phyloP scores from a whole-genome alignment of 2,797 vertebrate species.

The Enteromius argenteus region DNA sequence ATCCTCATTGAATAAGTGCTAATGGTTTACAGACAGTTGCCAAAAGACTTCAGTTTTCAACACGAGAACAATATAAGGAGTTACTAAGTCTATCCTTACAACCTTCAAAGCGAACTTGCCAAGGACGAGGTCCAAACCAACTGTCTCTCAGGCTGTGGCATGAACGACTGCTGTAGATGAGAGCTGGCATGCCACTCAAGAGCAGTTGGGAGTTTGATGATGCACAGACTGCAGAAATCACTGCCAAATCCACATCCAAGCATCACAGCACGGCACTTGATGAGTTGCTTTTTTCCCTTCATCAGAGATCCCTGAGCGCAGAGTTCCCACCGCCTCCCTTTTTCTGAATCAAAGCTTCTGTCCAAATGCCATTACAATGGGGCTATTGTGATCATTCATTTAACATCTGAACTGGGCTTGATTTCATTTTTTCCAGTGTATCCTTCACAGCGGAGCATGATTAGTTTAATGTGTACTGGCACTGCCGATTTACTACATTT shows the following conservation, averaged over 20 bases:
- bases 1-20: conserved; percentile 31
- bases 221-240: conserved; percentile 59
- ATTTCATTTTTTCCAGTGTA: conserved; percentile 54
- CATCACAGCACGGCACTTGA: conserved; percentile 77
- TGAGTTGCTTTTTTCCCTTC: conserved; percentile 64
- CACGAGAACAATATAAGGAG: conserved; percentile 38
- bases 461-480: conserved; percentile 68
- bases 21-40: conserved; percentile 35
- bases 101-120: conserved; percentile 43
- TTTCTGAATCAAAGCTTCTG: conserved; percentile 59
- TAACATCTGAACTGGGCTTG: conserved; percentile 68
- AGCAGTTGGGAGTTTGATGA: conserved; percentile 77
- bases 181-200: conserved; percentile 75
- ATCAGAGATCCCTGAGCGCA: conserved; percentile 58
- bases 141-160: conserved; percentile 67
- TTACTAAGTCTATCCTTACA: conserved; percentile 51
- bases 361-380: conserved; percentile 69
- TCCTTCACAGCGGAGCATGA: conserved; percentile 64
- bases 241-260: conserved; percentile 80
- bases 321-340: conserved; percentile 66
- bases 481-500: conserved; percentile 56
- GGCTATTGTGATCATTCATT: conserved; percentile 70
- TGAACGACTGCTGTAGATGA: conserved; percentile 68
- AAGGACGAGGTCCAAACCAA: conserved; percentile 61
- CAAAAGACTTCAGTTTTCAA: conserved; percentile 40